Base-by-base conservation (phyloP, 2,888 invertebrate species). In the Drosophila prolongata region DNA sequence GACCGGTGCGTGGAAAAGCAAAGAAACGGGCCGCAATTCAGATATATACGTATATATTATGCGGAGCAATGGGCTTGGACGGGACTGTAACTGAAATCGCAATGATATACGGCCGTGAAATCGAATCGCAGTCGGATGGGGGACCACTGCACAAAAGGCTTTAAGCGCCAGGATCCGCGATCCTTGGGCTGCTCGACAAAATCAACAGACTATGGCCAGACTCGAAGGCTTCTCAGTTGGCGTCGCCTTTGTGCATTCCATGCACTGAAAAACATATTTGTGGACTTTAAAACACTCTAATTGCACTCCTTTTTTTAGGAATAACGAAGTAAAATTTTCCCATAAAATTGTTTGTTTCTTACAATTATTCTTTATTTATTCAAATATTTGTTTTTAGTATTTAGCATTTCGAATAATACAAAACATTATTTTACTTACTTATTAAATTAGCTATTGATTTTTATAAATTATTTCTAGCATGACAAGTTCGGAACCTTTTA, bases 91-190 rank as follows among this genome's bases (percentile, higher is more conserved):
- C 85, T 77, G 89, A 88, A 82, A 84, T 74, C 77, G 83, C 76
- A 83, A 90, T 90, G 89, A 89, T 90, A 90, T 84, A 89, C 82
- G 80, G 78, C 84, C 79, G 77, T 79, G 75, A 87, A 89, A 85
- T 84, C 87, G 75, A 80, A 86, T 72, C 77, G 80, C 58, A 46
- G 74, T 59, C 68, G 66, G 61, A 49, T 6, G 57, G 27, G 62
- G 67, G 77, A 64, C 68, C 37, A 60, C 50, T 27, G 54, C 64
- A 62, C 60, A 78, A 80, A 88, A 86, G 84, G 81, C 77, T 82
- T 87, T 80, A 89, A 89, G 81, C 14, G 16, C 37, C 53, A 46
- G 74, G 60, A 38, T 30, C 75, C 46, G 13, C 40, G 56, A 58
- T 80, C 60, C 65, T 72, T 76, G 53, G 69, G 59, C 79, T 54